A percentile compares a stretch with the other conserved stretches of the same genome.
phyloP scores from a whole-genome alignment of 1,140 invertebrate species.

The Polypedilum pembai region DNA sequence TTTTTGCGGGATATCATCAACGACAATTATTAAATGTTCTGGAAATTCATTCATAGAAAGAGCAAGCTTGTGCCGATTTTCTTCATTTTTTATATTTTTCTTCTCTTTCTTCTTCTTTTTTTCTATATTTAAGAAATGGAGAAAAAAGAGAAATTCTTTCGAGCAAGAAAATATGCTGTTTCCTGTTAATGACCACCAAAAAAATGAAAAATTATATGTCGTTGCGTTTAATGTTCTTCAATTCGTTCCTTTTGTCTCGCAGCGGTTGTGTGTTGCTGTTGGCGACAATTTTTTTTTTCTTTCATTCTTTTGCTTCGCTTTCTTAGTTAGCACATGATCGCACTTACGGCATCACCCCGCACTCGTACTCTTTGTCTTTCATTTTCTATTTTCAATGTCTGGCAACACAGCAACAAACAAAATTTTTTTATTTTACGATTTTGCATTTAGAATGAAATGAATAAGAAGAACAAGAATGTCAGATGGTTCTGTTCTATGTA shows the following conservation, averaged over 20 bases:
- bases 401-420: neutral
- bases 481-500: neutral
- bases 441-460: neutral
- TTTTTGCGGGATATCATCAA: slow-evolving; percentile 17
- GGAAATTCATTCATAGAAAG: neutral
- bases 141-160: no score
- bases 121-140: neutral
- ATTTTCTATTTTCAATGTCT: neutral
- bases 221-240: slow-evolving; percentile 13
- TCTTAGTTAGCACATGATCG: no score
- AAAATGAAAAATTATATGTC: slow-evolving; percentile 13
- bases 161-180: slow-evolving; percentile 15
- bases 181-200: slow-evolving; percentile 26
- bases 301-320: no score
- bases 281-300: neutral
- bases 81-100: neutral
- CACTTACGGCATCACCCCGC: neutral
- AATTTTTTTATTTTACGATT: slow-evolving; percentile 15
- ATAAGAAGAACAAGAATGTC: neutral
- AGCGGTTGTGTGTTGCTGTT: neutral
- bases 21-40: slow-evolving; percentile 18
- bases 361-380: neutral
- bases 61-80: slow-evolving; percentile 1
- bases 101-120: neutral
- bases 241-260: neutral